These are phyloP conservation scores for Drosophila eohydei DNA, from an alignment of 2,888 invertebrate species.

Conservation along the genomic window DNA sequence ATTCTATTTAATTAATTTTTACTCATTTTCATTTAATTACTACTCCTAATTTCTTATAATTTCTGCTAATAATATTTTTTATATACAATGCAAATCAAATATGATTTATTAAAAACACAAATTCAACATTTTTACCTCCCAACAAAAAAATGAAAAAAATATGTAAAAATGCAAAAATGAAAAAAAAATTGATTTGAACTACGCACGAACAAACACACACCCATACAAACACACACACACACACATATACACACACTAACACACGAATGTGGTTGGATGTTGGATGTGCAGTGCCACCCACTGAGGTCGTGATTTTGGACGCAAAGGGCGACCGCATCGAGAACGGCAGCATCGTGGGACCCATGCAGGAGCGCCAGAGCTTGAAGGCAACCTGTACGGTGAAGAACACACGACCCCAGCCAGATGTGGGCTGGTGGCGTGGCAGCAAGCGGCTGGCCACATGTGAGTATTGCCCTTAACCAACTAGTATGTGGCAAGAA, in stretches of 20 bases:
- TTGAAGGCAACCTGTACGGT: constrained; percentile 86
- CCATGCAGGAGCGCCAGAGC: constrained; percentile 84
- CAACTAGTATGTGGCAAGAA: constrained; percentile 34
- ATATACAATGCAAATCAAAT: constrained; percentile 54
- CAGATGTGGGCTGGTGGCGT: constrained; percentile 94
- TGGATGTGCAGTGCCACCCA: constrained; percentile 89
- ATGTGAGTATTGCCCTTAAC: constrained; percentile 74
- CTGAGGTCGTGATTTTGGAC: constrained; percentile 89
- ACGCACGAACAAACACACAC: constrained; percentile 45
- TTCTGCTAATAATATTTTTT: constrained; percentile 46
- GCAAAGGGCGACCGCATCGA: constrained; percentile 87
- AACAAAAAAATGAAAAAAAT: constrained; percentile 32
- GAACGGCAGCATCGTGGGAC: constrained; percentile 86
- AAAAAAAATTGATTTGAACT: constrained; percentile 38
- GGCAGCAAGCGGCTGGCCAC: constrained; percentile 88
- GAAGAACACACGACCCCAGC: constrained; percentile 93
- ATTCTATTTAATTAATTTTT: not conserved
- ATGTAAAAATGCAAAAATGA: constrained; percentile 35
- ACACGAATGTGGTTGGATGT: constrained; percentile 33
- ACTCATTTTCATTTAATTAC: constrained; percentile 21
- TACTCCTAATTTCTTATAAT: constrained; percentile 24
- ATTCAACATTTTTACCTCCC: constrained; percentile 69
- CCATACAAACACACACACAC: constrained; percentile 26
- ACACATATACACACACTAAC: constrained; percentile 24
- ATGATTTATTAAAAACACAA: constrained; percentile 69